Evolutionary conservation across 2,888 invertebrate genomes (phyloP), one percentile per base, ranked within the genome.

Genomic region (Cordilura impudica): DNA sequence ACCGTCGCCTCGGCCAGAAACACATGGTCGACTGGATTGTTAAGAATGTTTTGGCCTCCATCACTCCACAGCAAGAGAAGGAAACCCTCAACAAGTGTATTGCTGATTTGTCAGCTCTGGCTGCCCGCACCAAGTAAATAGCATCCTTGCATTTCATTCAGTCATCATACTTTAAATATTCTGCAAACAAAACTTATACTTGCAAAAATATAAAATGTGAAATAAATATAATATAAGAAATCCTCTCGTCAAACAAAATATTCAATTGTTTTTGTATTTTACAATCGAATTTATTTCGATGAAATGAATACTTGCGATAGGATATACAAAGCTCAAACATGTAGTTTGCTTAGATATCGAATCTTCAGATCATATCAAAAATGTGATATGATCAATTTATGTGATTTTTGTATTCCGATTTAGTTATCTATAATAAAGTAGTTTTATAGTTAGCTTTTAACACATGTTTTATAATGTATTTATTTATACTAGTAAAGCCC

Each of bases 1-100:
- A 97, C 87, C 94, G 95, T 54, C 94, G 95, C 83, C 92, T 98
- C 80, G 92, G 95, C 83, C 98, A 98, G 90, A 96, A 95, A 89
- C 95, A 98, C 90, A 95, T 98, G 95, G 96, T 97, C 23, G 94
- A 96, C 90, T 99, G 97, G 96, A 95, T 99, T 81, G 94, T 97
- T 14, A 90, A 91, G 84, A 95, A 92, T 86, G 99, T 99, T 6
- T 92, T 93, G 83, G 93, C 95, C 85, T 94, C 97, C 78, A 96
- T 98, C 88, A 97, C 97, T n/a, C 94, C 97, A 0, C 95, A 97
- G 87, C 97, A 97, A 91, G 98, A 98, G 90, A 96, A 97, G 89
- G 95, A 96, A 83, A 94, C 95, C 82, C 91, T 98, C 81, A 93
- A 95, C 90, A 96, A 94, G 89, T 98, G 98, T 91, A 95, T 98